phyloP scores from a whole-genome alignment of 2,888 invertebrate species.

The Saturnia japonica region DNA sequence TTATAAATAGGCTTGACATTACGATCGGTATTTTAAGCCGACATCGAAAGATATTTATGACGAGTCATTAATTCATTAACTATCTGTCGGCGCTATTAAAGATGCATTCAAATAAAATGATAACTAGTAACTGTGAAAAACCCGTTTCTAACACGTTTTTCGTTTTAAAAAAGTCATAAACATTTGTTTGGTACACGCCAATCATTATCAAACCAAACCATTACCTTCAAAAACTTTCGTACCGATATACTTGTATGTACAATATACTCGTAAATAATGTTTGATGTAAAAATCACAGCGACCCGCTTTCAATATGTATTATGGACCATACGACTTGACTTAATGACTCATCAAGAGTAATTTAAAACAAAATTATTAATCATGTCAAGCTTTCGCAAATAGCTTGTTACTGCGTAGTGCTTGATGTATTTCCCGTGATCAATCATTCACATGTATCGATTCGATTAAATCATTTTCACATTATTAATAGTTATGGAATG shows the following conservation, averaged over 20 bases:
- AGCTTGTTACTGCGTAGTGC: constrained; percentile 21
- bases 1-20: constrained; percentile 15
- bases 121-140: constrained; percentile 21
- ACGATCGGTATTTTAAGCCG: constrained; percentile 14
- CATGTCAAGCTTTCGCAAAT: constrained; percentile 33
- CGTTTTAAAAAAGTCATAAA: constrained; percentile 22
- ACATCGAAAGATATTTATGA: constrained; percentile 17
- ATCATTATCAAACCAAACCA: constrained; percentile 17
- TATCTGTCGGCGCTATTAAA: constrained; percentile 18
- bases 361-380: constrained; percentile 29
- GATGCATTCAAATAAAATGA: constrained; percentile 17
- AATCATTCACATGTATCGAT: constrained; percentile 27
- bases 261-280: not conserved
- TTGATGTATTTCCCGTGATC: constrained; percentile 25
- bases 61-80: constrained; percentile 20
- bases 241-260: not conserved
- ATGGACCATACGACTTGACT: constrained; percentile 19
- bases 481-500: constrained; percentile 19
- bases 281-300: constrained; percentile 19
- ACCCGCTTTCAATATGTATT: constrained; percentile 19
- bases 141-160: constrained; percentile 21
- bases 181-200: constrained; percentile 18
- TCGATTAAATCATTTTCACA: constrained; percentile 22
- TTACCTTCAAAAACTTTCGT: constrained; percentile 17
- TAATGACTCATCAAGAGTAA: constrained; percentile 27